A percentile compares a stretch with the other conserved stretches of the same genome.
Evolutionary conservation across 1,140 invertebrate genomes (phyloP).

Genomic region (Drosophila nikananu): DNA sequence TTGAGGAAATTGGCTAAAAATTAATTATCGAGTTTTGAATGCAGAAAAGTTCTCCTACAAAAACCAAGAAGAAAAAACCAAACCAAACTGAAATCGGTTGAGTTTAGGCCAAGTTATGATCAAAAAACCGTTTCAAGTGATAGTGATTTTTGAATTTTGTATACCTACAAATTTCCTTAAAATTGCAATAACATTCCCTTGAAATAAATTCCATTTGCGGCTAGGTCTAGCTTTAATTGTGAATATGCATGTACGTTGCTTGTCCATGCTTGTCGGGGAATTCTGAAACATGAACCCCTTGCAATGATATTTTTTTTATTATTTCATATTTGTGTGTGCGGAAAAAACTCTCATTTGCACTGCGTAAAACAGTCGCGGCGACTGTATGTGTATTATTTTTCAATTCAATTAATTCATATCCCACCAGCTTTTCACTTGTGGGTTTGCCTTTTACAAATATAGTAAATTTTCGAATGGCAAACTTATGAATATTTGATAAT

Average conservation of each 20-base stretch:
- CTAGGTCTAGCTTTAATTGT: background rate
- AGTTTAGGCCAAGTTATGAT: no score
- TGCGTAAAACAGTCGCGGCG: slow-evolving; percentile 1
- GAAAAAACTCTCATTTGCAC: background rate
- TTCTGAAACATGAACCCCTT: background rate
- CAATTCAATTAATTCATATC: slow-evolving; percentile 11
- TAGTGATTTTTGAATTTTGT: no score
- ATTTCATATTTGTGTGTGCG: background rate
- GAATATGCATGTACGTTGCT: background rate
- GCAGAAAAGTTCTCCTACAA: no score
- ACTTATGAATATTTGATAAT: slow-evolving; percentile 33
- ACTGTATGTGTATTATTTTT: slow-evolving; percentile 4
- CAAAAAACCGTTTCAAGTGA: no score
- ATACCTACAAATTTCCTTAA: no score
- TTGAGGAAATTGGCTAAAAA: no score
- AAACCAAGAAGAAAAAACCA: no score
- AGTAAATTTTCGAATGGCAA: background rate
- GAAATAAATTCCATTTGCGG: background rate
- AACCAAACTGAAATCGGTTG: no score
- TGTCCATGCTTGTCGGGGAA: background rate
- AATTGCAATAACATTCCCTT: background rate
- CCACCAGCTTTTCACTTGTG: background rate
- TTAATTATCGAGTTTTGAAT: no score
- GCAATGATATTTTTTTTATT: background rate
- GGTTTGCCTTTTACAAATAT: background rate